phyloP scores from a whole-genome alignment of 2,797 vertebrate species.

The Sebastiscus tertius region DNA sequence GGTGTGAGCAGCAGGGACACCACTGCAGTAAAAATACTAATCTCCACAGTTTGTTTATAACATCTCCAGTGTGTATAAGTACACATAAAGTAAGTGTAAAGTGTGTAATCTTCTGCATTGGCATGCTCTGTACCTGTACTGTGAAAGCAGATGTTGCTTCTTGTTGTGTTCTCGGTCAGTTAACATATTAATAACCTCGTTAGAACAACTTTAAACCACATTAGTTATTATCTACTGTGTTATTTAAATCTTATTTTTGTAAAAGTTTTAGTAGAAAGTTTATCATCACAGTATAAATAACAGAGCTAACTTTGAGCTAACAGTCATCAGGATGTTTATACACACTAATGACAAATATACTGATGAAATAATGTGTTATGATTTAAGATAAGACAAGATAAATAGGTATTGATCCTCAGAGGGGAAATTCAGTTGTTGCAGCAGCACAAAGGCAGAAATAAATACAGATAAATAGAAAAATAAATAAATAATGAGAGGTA shows the following conservation, averaged over 20 bases:
- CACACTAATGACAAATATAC: too few relatives aligned
- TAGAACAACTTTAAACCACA: not conserved
- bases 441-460: too few relatives aligned
- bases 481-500: too few relatives aligned
- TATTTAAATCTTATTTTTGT: not conserved
- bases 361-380: not conserved
- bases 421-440: too few relatives aligned
- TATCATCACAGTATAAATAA: too few relatives aligned
- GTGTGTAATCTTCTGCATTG: not conserved
- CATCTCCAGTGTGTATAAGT: not conserved
- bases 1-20: not conserved
- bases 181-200: not conserved
- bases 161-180: not conserved
- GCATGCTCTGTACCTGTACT: not conserved
- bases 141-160: not conserved
- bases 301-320: not conserved
- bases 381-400: too few relatives aligned
- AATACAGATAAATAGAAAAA: too few relatives aligned
- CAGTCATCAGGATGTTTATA: not conserved
- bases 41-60: not conserved
- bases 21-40: not conserved
- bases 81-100: conserved; percentile 1
- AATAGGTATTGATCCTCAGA: too few relatives aligned
- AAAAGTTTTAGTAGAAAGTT: not conserved
- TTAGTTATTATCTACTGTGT: rapidly evolving